Evolutionary conservation across 2,113 vertebrate genomes (phyloP), one percentile per base, ranked within the genome.

Genomic region (Platysteira castanea): DNA sequence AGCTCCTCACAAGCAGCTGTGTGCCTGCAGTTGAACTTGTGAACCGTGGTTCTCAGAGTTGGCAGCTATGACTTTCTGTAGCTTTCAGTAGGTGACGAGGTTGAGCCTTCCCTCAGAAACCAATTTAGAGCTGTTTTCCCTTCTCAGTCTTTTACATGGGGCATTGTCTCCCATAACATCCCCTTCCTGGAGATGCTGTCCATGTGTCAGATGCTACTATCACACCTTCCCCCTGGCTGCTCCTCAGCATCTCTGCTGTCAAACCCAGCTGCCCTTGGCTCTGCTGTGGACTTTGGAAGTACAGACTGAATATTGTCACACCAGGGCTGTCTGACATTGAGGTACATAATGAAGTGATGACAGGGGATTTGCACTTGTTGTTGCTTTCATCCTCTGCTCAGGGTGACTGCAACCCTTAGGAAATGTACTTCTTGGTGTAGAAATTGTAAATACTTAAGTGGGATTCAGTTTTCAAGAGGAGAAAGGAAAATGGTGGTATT

Each of bases 1-100:
- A 77, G 24, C 27, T 47, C 19, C 52, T 41, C 54, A 52, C 24
- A 41, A 26, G 8, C 1, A 4, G 8, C 49, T 24, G 53, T 6
- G 17, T 47, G 31, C 42, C 39, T 47, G 30, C n/a, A 31, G 5
- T 3, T 83, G n/a, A 28, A 8, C 11, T 87, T 0, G 0, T 37
- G 54, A 44, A 12, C 42, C 39, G 67, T 65, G 13, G 13, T 57
- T 67, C 21, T 89, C 56, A 64, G 57, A 64, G 14, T 2, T 61
- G 56, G 3, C 24, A 5, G 4, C 37, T 39, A 60, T 65, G 70
- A 10, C 11, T 87, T 79, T 52, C 57, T 85, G 19, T 27, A 47
- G 33, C 52, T 84, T 74, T 46, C 52, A 47, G 24, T 3, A 7
- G 39, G 27, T 60, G 30, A 50, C 19, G 71, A 59, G n/a, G 16